These are phyloP conservation scores for Aurelia sp. DNA, from an alignment of 30 jellyfish, hydroid and myxozoan species.

Conservation along the genomic window DNA sequence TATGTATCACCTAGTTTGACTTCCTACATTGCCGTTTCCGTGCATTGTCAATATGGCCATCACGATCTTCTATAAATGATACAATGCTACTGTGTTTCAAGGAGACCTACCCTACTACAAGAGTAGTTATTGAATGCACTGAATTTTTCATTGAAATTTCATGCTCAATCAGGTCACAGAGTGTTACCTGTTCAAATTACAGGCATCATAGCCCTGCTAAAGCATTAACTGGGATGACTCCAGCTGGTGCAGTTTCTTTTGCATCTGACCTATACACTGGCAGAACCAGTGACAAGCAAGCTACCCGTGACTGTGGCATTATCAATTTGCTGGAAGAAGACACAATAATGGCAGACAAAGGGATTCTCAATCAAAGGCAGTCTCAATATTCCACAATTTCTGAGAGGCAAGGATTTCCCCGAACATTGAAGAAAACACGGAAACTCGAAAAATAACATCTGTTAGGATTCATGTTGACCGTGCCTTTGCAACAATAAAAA, in stretches of 20 bases:
- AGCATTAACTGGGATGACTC: too few relatives aligned
- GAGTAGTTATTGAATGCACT: neutral
- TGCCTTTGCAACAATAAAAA: conserved; percentile 38
- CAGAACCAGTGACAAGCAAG: too few relatives aligned
- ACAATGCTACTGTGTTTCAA: neutral
- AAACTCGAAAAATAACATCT: conserved; percentile 52
- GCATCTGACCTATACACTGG: too few relatives aligned
- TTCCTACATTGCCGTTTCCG: conserved; percentile 17
- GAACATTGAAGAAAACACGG: conserved; percentile 8
- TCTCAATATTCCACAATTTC: too few relatives aligned
- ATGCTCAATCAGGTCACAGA: too few relatives aligned
- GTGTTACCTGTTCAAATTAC: too few relatives aligned
- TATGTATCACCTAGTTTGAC: conserved; percentile 28
- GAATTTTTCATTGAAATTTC: neutral
- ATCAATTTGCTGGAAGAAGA: too few relatives aligned
- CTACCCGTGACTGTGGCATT: too few relatives aligned
- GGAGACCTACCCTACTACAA: conserved; percentile 7
- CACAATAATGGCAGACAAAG: too few relatives aligned
- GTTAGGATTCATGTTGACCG: conserved; percentile 54
- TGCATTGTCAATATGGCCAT: neutral
- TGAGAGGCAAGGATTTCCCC: conserved; percentile 3
- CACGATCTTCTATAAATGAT: neutral
- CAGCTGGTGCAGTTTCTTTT: too few relatives aligned
- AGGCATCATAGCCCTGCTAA: too few relatives aligned
- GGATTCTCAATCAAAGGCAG: too few relatives aligned